Base-by-base conservation (phyloP, 2,797 vertebrate species). In the Tarsius wallacei region DNA sequence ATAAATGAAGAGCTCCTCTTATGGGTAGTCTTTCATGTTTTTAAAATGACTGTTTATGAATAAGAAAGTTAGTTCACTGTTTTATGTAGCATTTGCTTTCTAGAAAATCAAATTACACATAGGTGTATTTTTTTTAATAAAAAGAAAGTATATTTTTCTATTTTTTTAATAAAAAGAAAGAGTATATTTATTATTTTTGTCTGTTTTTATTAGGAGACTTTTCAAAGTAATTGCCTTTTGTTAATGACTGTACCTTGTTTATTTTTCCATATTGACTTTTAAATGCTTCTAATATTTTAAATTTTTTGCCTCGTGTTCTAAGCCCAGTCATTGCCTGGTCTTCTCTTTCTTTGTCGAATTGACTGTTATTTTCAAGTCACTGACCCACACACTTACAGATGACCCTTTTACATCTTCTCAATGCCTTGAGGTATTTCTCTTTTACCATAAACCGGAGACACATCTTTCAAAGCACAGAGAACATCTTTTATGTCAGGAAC, bases 201-300 rank as follows among this genome's bases (percentile, higher is more conserved):
- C 42, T 91, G 90, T 83, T 88, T 73, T 93, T 87, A 85, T 78
- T 96, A 78, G 90, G 64, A 82, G 28, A 1, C 19, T 97, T 97
- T 81, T 49, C 80, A 97, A 64, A 87, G 73, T 66, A 57, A 93
- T 94, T 93, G 49, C 24, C 77, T 94, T 87, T 86, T 64, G 66
- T 88, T 78, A 93, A 93, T 81, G 66, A 12, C 33, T 77, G 16
- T 28, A 47, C 17, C 17, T 55, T 87, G 36, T 90, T 94, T 81
- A 83, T 88, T 97, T 96, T 74, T 94, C 68, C 47, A 81, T 42
- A 66, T 22, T 66, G 91, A 87, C 91, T 96, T 97, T 91, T 94
- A 91, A 91, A 42, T 81, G 59, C 57, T 90, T 57, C 63, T 73
- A 64, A n/a, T 26, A 68, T 47, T 70, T 93, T n/a, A 51, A 28